A percentile compares a stretch with the other conserved stretches of the same genome.
Conservation (phyloP, 2,888 invertebrate species). For the Ophion slaviceki region DNA sequence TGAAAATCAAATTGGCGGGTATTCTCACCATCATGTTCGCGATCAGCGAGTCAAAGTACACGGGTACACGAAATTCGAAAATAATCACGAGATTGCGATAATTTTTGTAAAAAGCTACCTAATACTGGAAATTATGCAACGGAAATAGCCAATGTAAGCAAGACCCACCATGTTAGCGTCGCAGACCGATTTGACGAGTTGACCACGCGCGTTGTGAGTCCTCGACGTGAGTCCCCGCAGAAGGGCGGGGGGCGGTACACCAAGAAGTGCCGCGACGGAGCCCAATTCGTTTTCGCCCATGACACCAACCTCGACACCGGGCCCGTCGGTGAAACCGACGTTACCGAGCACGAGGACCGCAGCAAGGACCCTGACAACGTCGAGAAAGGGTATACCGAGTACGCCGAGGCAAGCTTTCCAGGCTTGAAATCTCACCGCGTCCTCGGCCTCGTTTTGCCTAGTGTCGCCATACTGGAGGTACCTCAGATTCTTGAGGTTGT, state of each 20-base stretch:
- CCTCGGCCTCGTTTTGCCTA: constrained; percentile 89
- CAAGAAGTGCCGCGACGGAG: constrained; percentile 93
- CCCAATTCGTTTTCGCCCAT: constrained; percentile 93
- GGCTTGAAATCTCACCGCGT: constrained; percentile 91
- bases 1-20: too few relatives aligned
- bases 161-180: constrained; percentile 90
- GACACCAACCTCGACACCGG: constrained; percentile 90
- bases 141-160: background rate
- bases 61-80: too few relatives aligned
- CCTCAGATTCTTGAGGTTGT: constrained; percentile 91
- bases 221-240: constrained; percentile 93
- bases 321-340: constrained; percentile 93
- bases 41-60: too few relatives aligned
- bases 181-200: constrained; percentile 92
- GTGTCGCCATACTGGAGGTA: constrained; percentile 92
- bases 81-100: too few relatives aligned
- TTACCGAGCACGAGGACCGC: constrained; percentile 96
- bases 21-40: too few relatives aligned
- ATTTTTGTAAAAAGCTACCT: too few relatives aligned
- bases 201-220: constrained; percentile 91
- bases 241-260: constrained; percentile 90
- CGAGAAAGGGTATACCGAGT: constrained; percentile 96
- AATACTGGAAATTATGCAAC: too few relatives aligned
- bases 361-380: constrained; percentile 95
- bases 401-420: constrained; percentile 97